Conservation (phyloP, 2,797 vertebrate species). For the Alauda arvensis region DNA sequence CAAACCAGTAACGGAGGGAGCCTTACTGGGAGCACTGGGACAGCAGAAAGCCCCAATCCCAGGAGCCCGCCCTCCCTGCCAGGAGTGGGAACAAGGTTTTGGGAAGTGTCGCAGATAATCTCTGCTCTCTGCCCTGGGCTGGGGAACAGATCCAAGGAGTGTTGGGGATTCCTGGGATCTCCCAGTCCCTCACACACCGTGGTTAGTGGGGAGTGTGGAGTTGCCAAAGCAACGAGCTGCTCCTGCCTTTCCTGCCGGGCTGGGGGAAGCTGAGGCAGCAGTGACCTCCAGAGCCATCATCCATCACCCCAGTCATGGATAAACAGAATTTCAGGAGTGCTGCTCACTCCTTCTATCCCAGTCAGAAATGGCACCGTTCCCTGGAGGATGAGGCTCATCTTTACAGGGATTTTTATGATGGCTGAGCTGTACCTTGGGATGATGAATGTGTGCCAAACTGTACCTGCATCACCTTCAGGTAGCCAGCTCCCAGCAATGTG, state of each 20-base stretch:
- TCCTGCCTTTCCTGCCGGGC: background rate
- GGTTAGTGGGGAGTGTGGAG: background rate
- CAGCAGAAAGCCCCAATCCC: background rate
- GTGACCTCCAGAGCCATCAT: background rate
- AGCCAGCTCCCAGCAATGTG: background rate
- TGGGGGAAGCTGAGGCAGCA: background rate
- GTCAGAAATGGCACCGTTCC: background rate
- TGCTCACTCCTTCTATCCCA: background rate
- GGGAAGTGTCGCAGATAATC: background rate
- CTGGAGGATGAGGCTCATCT: background rate
- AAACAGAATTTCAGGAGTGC: background rate
- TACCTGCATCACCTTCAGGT: background rate
- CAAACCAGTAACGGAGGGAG: background rate
- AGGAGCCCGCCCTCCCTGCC: background rate
- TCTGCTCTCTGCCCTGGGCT: background rate
- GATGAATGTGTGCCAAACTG: background rate
- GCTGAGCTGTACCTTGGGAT: background rate
- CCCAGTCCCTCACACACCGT: accelerated
- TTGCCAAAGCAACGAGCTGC: background rate
- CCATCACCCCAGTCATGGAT: background rate
- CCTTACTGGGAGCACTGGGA: background rate
- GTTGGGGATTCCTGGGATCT: background rate
- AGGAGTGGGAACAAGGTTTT: background rate
- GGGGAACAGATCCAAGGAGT: background rate
- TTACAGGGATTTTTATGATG: background rate